Base-by-base conservation (phyloP, 2,797 vertebrate genomes). In the Molossus molossus region DNA sequence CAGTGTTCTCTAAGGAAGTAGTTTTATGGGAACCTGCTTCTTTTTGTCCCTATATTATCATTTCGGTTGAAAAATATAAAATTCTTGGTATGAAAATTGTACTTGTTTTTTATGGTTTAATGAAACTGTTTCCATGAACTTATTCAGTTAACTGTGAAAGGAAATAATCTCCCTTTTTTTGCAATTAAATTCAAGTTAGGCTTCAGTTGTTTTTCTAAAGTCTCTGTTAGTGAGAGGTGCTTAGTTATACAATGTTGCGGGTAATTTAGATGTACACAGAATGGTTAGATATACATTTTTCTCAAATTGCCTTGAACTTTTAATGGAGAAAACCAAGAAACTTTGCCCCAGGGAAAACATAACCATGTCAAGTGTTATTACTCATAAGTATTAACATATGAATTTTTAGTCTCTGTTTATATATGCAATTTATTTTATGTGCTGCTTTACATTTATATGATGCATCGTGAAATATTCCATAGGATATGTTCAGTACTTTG, bases 371-470 rank as follows among this genome's bases (percentile, higher is more conserved):
- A 87, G 69, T 97, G 95, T 95, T 93, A 96, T 96, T 97, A 90
- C 90, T 93, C 57, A 1, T 96, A 97, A 97, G 94, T 93, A 94
- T 88, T 96, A 97, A 94, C 97, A 96, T 92, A 90, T 91, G 96
- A 95, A 90, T 80, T 94, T 96, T 94, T 79, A 96, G 76, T 95
- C 80, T 97, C 94, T 95, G 94, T 96, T 97, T 97, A 95, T 95
- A 83, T 95, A 93, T 97, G 90, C 93, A 82, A 95, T 94, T 96
- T 94, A 92, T 96, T 97, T 97, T 94, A 90, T 87, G 69, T 95
- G 65, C 94, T 95, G 85, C 88, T 96, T 96, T 94, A 95, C 95
- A 97, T 97, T 98, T 95, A 92, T 96, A 80, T 95, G 92, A 95
- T 73, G 81, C 90, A 76, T 96, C 64, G 0, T 97, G 95, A 97